Base-by-base conservation (phyloP, 2,113 vertebrate species). In the Eublepharis macularius region DNA sequence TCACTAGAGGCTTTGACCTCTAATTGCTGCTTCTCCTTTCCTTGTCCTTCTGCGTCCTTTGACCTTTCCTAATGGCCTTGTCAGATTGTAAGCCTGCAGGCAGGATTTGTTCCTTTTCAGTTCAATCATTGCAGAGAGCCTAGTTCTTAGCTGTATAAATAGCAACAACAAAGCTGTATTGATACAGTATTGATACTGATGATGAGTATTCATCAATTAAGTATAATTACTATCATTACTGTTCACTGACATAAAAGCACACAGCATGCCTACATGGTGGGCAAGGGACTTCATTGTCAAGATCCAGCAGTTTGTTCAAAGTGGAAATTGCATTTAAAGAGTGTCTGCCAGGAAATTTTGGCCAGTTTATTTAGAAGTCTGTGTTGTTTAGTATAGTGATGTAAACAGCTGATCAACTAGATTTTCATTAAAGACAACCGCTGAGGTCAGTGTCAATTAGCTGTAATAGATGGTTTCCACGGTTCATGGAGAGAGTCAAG, bases 301-400 rank as follows among this genome's bases (percentile, higher is more conserved):
- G 8, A 93, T 92, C 93, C 87, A 92, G 79, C 85, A 85, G 87
- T 87, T 94, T 76, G 91, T 94, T 94, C 93, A 92, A 82, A 91
- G 86, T 69, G 3, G 88, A 87, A 91, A 85, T 70, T 86, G 93
- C 93, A 87, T 94, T 90, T 70, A 80, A 39, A 94, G 86, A 90
- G 82, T 54, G 78, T 90, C 54, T 88, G 82, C 60, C 77, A 63
- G 68, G 80, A 80, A 92, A 90, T 47, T 82, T 90, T 84, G 88
- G 91, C 85, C 49, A 3, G 75, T 84, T 89, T 76, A 54, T 84
- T 89, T 76, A 54, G 76, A 21, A 80, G 73, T 69, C 75, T 34
- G 43, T 83, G 77, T 75, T 72, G 75, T 78, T 72, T 70, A 69
- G 54, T 36, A 69, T 34, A 76, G 79, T 87, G 89, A 79, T 1